Evolutionary conservation across 2,888 invertebrate genomes (phyloP).

Genomic region (Epistrophe eligans): DNA sequence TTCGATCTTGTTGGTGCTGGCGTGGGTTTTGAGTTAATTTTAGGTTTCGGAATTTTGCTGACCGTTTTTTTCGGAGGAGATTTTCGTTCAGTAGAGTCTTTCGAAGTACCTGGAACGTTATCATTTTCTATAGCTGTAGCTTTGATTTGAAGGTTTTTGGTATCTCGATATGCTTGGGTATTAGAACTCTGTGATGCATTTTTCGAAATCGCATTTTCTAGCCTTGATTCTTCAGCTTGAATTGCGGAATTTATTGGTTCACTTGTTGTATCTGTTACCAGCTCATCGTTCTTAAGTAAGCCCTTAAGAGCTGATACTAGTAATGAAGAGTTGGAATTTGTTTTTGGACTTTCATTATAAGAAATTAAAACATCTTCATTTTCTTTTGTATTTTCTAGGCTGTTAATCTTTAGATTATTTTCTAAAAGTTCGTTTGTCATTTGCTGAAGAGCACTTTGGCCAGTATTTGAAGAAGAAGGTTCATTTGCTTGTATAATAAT

Average conservation of each 20-base stretch:
- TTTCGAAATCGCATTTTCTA: neutral
- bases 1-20: slow-evolving; percentile 81
- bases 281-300: neutral
- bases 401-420: neutral
- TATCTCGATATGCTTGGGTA: neutral
- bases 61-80: slow-evolving; percentile 49
- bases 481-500: neutral
- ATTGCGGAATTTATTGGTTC: neutral
- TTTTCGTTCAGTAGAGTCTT: slow-evolving; percentile 9
- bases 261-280: neutral
- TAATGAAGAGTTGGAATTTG: neutral
- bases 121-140: neutral
- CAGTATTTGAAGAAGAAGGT: neutral
- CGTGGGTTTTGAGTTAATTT: slow-evolving; percentile 69
- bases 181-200: neutral
- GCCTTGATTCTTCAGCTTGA: neutral
- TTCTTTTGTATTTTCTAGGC: neutral
- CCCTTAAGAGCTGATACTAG: neutral
- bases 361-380: neutral
- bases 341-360: neutral
- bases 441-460: neutral
- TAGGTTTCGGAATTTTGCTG: slow-evolving; percentile 80
- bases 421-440: neutral
- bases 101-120: slow-evolving; percentile 47
- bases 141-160: neutral